phyloP scores from a whole-genome alignment of 2,113 vertebrate species.

The Tenrec ecaudatus region DNA sequence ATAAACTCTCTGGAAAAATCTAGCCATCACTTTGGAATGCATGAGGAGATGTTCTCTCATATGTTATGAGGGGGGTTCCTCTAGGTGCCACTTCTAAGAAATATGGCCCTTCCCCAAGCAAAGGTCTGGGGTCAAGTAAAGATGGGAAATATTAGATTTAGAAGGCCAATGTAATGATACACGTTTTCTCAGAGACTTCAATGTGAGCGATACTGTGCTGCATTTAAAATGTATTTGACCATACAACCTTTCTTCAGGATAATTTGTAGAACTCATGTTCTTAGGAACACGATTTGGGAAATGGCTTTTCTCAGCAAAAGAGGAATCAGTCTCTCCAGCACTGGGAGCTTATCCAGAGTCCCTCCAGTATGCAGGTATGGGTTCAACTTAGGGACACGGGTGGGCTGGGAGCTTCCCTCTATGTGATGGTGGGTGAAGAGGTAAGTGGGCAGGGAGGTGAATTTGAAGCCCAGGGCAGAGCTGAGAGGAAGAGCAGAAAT shows the following conservation, averaged over 20 bases:
- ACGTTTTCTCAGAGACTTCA: background rate
- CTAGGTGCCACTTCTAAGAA: background rate
- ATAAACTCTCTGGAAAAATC: background rate
- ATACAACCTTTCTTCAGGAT: background rate
- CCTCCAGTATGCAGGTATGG: background rate
- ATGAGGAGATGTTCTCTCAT: background rate
- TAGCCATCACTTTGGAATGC: background rate
- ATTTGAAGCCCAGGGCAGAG: background rate
- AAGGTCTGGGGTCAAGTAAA: background rate
- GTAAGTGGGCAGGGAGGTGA: background rate
- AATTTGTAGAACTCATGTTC: background rate
- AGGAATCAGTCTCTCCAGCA: background rate
- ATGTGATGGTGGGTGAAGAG: background rate
- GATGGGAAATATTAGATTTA: slow-evolving; percentile 9
- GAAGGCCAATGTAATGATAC: background rate
- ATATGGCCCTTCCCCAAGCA: background rate
- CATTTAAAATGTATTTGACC: slow-evolving; percentile 18
- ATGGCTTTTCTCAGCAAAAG: background rate
- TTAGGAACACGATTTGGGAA: background rate
- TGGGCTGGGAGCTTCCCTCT: background rate
- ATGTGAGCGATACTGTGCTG: background rate
- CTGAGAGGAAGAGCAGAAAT: background rate
- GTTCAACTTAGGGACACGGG: background rate
- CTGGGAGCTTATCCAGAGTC: background rate
- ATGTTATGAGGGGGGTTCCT: background rate